Percentiles rank a stretch among this genome's conserved stretches.
These are phyloP conservation scores for Phyllotreta cruciferae DNA, from an alignment of 2,888 invertebrate species.

Conservation along the genomic window DNA sequence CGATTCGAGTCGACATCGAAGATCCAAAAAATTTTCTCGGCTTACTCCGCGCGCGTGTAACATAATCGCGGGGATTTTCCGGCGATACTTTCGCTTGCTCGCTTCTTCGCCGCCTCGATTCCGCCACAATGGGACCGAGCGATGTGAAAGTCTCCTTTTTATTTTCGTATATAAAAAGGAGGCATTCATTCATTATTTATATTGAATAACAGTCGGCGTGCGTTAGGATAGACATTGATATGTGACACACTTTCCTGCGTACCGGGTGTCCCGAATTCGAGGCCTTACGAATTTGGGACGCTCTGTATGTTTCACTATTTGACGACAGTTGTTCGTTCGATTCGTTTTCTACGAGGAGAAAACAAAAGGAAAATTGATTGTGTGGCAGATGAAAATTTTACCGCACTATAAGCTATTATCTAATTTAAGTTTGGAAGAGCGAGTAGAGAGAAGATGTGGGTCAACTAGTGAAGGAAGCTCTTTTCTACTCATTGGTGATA, in stretches of 20 bases:
- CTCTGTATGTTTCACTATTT: too few species aligned
- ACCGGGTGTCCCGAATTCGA: too few species aligned
- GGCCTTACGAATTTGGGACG: too few species aligned
- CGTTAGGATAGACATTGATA: constrained; percentile 8
- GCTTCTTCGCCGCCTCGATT: not conserved
- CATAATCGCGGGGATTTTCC: not conserved
- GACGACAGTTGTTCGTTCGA: too few species aligned
- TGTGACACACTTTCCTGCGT: constrained; percentile 8
- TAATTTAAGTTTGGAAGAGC: too few species aligned
- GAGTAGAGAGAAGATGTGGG: too few species aligned
- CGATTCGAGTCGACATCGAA: not conserved
- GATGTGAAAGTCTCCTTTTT: constrained; percentile 5
- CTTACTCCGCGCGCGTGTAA: not conserved
- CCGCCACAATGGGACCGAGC: not conserved
- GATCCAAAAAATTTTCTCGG: not conserved
- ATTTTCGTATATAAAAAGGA: not conserved
- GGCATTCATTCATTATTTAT: constrained; percentile 9
- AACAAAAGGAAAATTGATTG: too few species aligned
- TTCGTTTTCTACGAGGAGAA: too few species aligned
- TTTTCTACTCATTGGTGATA: too few species aligned
- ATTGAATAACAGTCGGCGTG: not conserved
- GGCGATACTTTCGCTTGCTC: not conserved
- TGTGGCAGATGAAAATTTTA: too few species aligned
- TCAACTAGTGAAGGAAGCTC: too few species aligned
- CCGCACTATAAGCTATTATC: too few species aligned